Conservation (phyloP, 2,113 vertebrate genomes). For the Pao palembangensis region DNA sequence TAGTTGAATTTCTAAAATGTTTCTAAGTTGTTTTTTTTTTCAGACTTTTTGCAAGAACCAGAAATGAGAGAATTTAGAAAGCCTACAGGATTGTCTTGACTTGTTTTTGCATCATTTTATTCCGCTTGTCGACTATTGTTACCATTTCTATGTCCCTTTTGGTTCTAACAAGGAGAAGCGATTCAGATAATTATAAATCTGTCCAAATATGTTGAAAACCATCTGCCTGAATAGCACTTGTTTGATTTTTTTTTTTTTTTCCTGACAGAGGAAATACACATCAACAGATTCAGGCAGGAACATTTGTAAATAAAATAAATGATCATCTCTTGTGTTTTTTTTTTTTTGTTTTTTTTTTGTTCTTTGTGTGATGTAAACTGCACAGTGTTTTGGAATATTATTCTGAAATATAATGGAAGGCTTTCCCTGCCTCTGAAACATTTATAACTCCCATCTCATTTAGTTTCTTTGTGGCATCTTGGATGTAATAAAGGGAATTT, state of each 20-base stretch:
- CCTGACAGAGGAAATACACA: conserved; percentile 34
- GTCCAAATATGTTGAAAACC: conserved; percentile 59
- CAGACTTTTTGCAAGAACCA: too few species aligned
- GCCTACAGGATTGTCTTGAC: conserved; percentile 36
- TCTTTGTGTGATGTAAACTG: not conserved
- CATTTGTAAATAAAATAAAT: conserved; percentile 80
- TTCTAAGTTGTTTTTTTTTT: conserved; percentile 21
- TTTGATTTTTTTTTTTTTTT: conserved; percentile 36
- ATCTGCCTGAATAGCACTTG: conserved; percentile 48
- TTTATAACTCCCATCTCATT: conserved; percentile 36
- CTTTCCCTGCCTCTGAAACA: conserved; percentile 39
- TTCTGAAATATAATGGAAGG: conserved; percentile 32
- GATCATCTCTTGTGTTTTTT: conserved; percentile 11
- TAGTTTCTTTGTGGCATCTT: conserved; percentile 32
- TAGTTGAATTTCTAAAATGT: conserved; percentile 33
- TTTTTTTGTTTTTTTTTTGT: conserved; percentile 8
- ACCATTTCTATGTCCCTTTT: conserved; percentile 66
- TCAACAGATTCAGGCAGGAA: conserved; percentile 47
- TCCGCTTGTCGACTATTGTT: conserved; percentile 43
- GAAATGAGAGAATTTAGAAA: conserved; percentile 24
- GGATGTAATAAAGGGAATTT: conserved; percentile 63
- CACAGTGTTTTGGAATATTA: conserved; percentile 21
- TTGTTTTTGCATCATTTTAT: conserved; percentile 26
- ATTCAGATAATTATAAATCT: conserved; percentile 52
- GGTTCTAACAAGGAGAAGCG: conserved; percentile 54